These are phyloP conservation scores for Apis florea DNA, from an alignment of 1,140 invertebrate genomes.

Conservation along the genomic window DNA sequence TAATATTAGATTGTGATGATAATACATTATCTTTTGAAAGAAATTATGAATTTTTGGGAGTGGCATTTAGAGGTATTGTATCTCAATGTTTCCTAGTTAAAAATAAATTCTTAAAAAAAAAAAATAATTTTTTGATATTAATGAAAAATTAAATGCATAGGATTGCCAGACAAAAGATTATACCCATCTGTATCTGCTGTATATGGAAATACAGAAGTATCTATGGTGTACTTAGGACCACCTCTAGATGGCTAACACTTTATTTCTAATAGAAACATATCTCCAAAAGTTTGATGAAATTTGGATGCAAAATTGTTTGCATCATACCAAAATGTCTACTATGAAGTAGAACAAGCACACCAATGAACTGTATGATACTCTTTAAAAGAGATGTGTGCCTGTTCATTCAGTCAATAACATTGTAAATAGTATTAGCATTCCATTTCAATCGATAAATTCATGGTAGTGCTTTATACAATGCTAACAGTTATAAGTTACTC, in stretches of 20 bases:
- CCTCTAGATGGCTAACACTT: constrained; percentile 93
- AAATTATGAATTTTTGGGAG: constrained; percentile 98
- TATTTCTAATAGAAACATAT: constrained; percentile 54
- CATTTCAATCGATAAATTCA: constrained; percentile 42
- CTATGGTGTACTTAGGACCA: constrained; percentile 98
- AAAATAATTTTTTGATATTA: background rate
- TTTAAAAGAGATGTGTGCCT: constrained; percentile 52
- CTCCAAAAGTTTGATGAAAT: constrained; percentile 41
- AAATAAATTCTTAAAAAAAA: background rate
- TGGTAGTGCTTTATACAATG: constrained; percentile 27
- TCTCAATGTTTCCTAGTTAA: constrained; percentile 34
- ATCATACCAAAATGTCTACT: constrained; percentile 54
- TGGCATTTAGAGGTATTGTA: constrained; percentile 94
- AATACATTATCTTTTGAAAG: constrained; percentile 99
- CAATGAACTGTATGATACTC: constrained; percentile 49
- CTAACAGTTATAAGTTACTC: constrained; percentile 30
- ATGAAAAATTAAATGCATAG: constrained; percentile 78
- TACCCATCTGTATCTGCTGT: constrained; percentile 98
- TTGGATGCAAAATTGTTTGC: constrained; percentile 44
- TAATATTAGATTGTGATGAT: constrained; percentile 98
- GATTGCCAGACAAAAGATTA: constrained; percentile 94
- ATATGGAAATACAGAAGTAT: constrained; percentile 99
- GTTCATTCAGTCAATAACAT: constrained; percentile 54
- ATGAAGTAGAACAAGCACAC: constrained; percentile 61
- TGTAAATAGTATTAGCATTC: constrained; percentile 62